phyloP scores from a whole-genome alignment of 2,797 vertebrate species.

The Meriones psammophilus region DNA sequence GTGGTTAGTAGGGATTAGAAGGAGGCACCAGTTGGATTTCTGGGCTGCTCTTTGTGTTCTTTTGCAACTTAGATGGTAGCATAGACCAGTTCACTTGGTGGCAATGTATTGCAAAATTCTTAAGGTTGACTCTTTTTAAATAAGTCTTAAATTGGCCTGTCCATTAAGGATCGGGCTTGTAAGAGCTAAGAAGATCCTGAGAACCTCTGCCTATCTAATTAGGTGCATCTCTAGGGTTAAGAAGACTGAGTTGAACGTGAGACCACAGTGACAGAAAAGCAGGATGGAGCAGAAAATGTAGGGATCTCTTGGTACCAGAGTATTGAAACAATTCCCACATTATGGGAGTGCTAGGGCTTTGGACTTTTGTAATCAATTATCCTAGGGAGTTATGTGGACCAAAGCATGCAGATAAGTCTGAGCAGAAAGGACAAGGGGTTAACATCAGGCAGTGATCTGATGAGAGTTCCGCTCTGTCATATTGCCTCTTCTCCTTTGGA shows the following conservation, averaged over 20 bases:
- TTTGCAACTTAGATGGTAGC: neutral
- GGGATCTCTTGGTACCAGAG: neutral
- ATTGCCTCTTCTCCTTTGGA: neutral
- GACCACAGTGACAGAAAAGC: neutral
- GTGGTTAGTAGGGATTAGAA: neutral
- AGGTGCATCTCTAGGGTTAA: constrained; percentile 17
- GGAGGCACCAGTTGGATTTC: neutral
- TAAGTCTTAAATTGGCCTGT: neutral
- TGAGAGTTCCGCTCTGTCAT: neutral
- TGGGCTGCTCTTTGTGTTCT: neutral
- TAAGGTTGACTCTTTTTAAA: neutral
- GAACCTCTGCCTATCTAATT: neutral
- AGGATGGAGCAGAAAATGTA: neutral
- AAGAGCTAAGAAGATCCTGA: neutral
- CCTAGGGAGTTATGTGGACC: rapidly evolving
- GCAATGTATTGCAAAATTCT: neutral
- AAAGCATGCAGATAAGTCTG: neutral
- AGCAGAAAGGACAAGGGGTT: neutral
- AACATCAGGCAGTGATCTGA: neutral
- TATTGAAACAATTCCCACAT: neutral
- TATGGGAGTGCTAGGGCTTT: neutral
- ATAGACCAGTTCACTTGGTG: neutral
- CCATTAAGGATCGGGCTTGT: neutral
- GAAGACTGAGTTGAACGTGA: neutral
- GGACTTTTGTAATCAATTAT: rapidly evolving